Conservation (phyloP, 2,888 invertebrate genomes). For the Linnaemya tessellans region DNA sequence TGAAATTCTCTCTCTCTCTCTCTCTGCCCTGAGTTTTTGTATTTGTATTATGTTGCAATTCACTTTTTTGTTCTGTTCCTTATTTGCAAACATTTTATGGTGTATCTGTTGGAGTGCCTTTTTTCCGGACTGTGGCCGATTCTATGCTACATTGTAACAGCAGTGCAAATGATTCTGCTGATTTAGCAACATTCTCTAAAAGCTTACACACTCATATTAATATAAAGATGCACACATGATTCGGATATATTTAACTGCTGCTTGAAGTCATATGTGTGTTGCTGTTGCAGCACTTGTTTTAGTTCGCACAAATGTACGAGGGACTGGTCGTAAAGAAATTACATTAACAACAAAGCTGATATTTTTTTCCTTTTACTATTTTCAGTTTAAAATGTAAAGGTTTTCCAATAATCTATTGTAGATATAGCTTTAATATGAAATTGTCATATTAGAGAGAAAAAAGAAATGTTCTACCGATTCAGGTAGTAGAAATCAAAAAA, state of each 20-base stretch:
- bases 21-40: conserved; percentile 43
- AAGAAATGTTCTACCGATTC: too few species aligned
- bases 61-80: conserved; percentile 22
- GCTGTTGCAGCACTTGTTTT: not conserved
- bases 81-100: conserved; percentile 28
- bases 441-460: too few species aligned
- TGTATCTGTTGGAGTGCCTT: conserved; percentile 12
- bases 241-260: not conserved
- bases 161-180: conserved; percentile 47
- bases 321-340: too few species aligned
- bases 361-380: too few species aligned
- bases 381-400: too few species aligned
- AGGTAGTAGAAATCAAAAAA: too few species aligned
- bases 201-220: conserved; percentile 1
- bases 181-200: conserved; percentile 55
- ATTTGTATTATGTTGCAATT: conserved; percentile 63
- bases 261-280: conserved; percentile 29
- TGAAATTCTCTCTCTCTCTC: too few species aligned
- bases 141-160: conserved; percentile 32
- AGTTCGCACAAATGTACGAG: not conserved
- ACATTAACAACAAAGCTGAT: too few species aligned
- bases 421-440: too few species aligned
- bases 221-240: not conserved
- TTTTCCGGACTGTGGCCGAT: conserved; percentile 17
- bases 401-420: too few species aligned